Evolutionary conservation across 2,797 vertebrate species (phyloP).

Genomic region (Anniella stebbinsi): DNA sequence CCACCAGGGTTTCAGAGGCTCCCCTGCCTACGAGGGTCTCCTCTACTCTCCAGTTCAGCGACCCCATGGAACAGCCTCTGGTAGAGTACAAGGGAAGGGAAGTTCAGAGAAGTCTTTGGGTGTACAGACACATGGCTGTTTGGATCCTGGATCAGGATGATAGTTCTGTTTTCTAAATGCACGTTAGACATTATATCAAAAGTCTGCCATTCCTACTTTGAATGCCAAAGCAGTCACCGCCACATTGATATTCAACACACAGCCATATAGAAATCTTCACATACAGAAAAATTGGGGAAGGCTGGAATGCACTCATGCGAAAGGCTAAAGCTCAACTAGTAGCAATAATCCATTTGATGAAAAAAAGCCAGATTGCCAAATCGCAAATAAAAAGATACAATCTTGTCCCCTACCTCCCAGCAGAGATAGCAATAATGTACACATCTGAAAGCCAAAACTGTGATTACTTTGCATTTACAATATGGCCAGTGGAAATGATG

Average conservation of each 20-base stretch:
- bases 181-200: conserved; percentile 34
- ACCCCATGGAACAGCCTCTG: neutral
- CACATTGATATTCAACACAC: conserved; percentile 36
- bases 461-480: neutral
- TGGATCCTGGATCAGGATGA: neutral
- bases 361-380: neutral
- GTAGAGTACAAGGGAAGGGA: neutral
- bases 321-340: neutral
- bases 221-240: conserved; percentile 32
- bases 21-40: too few species aligned
- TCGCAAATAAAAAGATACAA: neutral
- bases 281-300: neutral
- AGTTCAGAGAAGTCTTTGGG: neutral
- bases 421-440: neutral
- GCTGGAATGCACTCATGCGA: neutral
- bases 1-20: neutral
- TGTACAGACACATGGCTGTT: neutral
- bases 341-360: conserved; percentile 5
- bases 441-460: neutral
- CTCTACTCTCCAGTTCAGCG: neutral
- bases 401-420: neutral
- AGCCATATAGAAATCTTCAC: neutral
- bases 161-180: neutral
- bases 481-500: neutral
- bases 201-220: neutral